Percentiles rank a stretch among this genome's conserved stretches.
Conservation (phyloP, 2,888 invertebrate species). For the Ctena decussata region DNA sequence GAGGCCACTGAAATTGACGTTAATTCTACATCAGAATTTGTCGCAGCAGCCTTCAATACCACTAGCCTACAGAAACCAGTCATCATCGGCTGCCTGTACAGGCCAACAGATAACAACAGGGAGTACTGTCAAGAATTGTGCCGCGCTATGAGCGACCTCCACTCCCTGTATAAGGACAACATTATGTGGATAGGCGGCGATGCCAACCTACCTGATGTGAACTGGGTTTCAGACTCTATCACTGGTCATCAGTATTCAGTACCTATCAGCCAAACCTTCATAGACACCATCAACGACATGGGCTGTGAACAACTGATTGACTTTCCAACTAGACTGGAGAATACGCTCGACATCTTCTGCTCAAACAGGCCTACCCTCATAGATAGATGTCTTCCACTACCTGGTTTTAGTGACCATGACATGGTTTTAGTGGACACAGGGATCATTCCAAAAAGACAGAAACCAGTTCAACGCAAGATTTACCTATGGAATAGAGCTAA, state of each 20-base stretch:
- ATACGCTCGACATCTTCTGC: background rate
- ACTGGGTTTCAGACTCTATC: background rate
- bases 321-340: conserved; percentile 19
- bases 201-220: conserved; percentile 1
- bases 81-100: conserved; percentile 37
- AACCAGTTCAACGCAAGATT: background rate
- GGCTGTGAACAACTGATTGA: background rate
- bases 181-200: background rate
- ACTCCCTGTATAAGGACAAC: background rate
- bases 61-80: too few relatives aligned
- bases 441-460: background rate
- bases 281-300: background rate
- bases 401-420: conserved; percentile 23
- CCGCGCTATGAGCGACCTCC: background rate
- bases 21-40: conserved; percentile 21
- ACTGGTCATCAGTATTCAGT: background rate
- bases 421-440: background rate
- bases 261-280: background rate
- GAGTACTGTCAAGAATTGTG: conserved; percentile 21
- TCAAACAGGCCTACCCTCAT: background rate
- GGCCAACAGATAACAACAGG: conserved; percentile 33
- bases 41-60: conserved; percentile 21
- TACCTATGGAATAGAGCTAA: background rate
- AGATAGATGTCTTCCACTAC: background rate
- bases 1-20: conserved; percentile 15